These are phyloP conservation scores for Brachyptera risi DNA, from an alignment of 2,888 invertebrate species.

Conservation along the genomic window DNA sequence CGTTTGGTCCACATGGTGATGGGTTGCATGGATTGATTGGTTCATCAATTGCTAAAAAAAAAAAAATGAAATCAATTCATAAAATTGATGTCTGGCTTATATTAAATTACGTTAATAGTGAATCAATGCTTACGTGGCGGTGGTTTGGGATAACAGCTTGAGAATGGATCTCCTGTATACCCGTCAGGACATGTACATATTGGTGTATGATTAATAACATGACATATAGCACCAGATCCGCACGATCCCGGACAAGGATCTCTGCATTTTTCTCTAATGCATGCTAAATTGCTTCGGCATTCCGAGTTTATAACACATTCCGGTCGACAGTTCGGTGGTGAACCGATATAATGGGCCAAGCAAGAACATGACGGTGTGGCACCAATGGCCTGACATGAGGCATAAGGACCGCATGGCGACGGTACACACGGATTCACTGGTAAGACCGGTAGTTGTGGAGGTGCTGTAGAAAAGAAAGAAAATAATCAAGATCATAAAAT, in stretches of 20 bases:
- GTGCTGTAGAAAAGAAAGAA: constrained; percentile 29
- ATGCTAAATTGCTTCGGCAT: constrained; percentile 39
- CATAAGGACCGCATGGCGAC: constrained; percentile 52
- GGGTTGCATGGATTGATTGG: constrained; percentile 49
- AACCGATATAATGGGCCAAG: constrained; percentile 39
- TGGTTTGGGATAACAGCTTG: constrained; percentile 58
- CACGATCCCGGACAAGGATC: constrained; percentile 41
- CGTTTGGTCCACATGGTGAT: constrained; percentile 67
- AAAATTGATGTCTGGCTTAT: neutral
- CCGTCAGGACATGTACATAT: constrained; percentile 68
- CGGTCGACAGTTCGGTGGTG: constrained; percentile 35
- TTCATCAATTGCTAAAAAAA: constrained; percentile 35
- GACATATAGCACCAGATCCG: constrained; percentile 38
- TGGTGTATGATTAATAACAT: constrained; percentile 70
- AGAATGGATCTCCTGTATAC: constrained; percentile 74
- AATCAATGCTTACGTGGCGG: constrained; percentile 48
- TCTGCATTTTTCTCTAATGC: constrained; percentile 40
- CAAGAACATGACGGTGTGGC: constrained; percentile 49
- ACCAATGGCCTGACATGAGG: constrained; percentile 61
- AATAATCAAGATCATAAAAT: too few species aligned
- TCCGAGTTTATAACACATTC: constrained; percentile 38
- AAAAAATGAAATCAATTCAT: neutral
- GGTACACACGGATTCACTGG: constrained; percentile 40
- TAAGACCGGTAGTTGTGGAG: constrained; percentile 28
- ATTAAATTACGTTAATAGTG: neutral